Base-by-base conservation (phyloP, 37 sponge, comb jelly and placozoan genomes). In the Dysidea cf. avara region DNA sequence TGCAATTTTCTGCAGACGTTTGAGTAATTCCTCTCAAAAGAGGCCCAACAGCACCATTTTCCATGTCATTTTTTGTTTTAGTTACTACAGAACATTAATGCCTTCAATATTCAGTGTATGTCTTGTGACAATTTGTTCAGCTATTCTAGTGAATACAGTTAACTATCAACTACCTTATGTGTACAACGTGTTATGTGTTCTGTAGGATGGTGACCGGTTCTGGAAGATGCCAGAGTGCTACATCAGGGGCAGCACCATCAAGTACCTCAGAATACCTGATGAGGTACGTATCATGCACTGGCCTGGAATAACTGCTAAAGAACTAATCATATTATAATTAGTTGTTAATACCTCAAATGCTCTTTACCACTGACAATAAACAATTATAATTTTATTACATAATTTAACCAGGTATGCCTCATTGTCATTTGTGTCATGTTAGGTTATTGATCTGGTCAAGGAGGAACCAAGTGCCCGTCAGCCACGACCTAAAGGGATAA, bases 221-320 rank as follows among this genome's bases (percentile, higher is more conserved):
- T 96, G 97, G 97, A 87, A 79, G 61, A 96, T 96, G 72, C 88
- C 95, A 0, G 97, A 96, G 66, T 93, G 95, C 69, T 96, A 89
- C 62, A 84, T 96, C 48, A 69, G 94, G 56, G 97, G 97, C 16
- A 94, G 86, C 50, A 90, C 86, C 13, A 94, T 96, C 72, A 96
- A 96, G 53, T 96, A 96, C 69, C 71, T 96, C 32, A 76, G 97
- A 72, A 96, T 96, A 38, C 97, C 97, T n/a, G 97, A 96, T 57
- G 97, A 96, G 88, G 97, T 96, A 34, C 25, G 55, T 53, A 40
- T 29, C 20, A 9, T 35, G 20, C 14, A 1, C 7, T 26, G 21
- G 65, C 12, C 30, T 11, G 21, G 56, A 26, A 5, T 54, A 54
- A 3, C 25, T 26, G 6, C 25, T 54, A 3, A 22, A 26, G 4